Evolutionary conservation across 2,888 invertebrate genomes (phyloP), one percentile per base, ranked within the genome.

Genomic region (Diplazon laetatorius): DNA sequence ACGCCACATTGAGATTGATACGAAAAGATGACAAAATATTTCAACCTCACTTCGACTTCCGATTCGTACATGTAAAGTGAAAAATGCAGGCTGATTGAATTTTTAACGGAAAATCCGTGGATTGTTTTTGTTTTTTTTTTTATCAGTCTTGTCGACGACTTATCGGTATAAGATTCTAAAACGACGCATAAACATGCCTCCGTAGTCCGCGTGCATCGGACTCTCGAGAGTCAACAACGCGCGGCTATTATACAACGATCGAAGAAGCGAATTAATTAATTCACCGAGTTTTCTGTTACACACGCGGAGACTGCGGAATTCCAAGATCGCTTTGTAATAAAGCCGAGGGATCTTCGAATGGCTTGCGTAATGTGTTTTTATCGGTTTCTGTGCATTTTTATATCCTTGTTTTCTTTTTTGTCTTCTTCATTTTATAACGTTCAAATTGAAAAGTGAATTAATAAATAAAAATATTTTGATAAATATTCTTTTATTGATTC

Each of bases 251-350:
- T 18, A n/a, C 25, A 46, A 37, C 65, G 71, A 70, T 35, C 39
- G 71, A 71, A 44, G 44, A 46, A 48, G 66, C 22, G 66, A 62
- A 78, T 65, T 71, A 71, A 76, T 72, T 65, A 72, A 74, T 81
- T 82, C 30, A 9, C 82, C 80, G 80, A 80, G 82, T 72, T n/a
- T n/a, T n/a, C n/a, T 78, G 74, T 76, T 69, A 46, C 50, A 57
- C 65, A 57, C 59, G 59, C 52, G 48, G 50, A 22, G 75, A 44
- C 44, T 37, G 70, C 39, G 71, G 75, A 74, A 78, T 78, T 78
- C 71, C 66, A 66, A 71, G 74, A 78, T 68, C 73, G 77, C 73
- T 77, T 80, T 80, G 77, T 71, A 71, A 70, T 65, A 60, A 50
- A 50, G 76, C 75, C 78, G 57, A 71, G 46, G 68, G 71, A 63